A percentile compares a stretch with the other conserved stretches of the same genome.
phyloP scores from a whole-genome alignment of 2,113 vertebrate species.

The Pogonocichla stellata region DNA sequence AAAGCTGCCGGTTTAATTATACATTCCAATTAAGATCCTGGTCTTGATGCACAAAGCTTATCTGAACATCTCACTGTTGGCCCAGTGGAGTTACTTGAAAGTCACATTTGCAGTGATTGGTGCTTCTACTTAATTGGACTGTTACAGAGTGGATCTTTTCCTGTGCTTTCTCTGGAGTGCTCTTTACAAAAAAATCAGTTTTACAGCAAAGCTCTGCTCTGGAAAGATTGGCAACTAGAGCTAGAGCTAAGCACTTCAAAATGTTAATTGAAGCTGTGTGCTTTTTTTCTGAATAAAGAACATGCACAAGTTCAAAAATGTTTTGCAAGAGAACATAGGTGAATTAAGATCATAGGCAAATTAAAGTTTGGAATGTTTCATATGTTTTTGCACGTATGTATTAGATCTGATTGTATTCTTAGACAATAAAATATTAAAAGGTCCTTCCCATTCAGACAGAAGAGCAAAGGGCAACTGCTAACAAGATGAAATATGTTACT shows the following conservation, averaged over 20 bases:
- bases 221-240: neutral
- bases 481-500: neutral
- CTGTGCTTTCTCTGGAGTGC: neutral
- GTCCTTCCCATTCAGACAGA: neutral
- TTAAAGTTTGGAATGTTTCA: neutral
- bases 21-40: neutral
- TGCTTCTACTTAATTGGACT: neutral
- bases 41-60: neutral
- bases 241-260: neutral
- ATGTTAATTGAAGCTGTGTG: neutral
- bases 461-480: neutral
- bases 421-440: neutral
- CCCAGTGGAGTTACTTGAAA: neutral
- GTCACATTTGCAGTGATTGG: neutral
- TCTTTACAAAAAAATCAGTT: neutral
- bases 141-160: neutral
- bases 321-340: neutral
- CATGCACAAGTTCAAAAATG: neutral
- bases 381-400: neutral
- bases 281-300: neutral
- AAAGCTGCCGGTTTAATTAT: neutral
- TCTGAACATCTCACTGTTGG: neutral
- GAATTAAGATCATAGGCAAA: neutral
- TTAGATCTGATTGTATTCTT: neutral
- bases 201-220: neutral